A percentile compares a stretch with the other conserved stretches of the same genome.
phyloP scores from a whole-genome alignment of 2,113 vertebrate species.

The Oxyruncus cristatus region DNA sequence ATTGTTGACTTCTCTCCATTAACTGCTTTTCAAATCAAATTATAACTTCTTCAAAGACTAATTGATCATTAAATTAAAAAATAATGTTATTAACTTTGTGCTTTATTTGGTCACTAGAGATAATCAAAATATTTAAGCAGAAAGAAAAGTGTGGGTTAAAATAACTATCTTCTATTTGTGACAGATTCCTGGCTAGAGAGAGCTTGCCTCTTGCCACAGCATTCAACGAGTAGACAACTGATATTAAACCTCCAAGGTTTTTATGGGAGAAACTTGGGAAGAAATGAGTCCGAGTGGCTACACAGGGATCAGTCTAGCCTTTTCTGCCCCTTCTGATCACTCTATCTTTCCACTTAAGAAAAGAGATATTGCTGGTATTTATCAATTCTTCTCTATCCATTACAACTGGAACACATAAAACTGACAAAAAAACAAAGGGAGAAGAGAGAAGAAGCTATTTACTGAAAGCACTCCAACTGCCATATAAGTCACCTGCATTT shows the following conservation, averaged over 20 bases:
- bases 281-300: background rate
- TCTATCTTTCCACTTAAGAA: background rate
- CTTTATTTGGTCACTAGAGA: background rate
- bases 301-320: background rate
- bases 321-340: background rate
- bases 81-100: background rate
- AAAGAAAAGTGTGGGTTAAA: background rate
- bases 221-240: background rate
- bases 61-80: background rate
- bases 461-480: background rate
- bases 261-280: background rate
- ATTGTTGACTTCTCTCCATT: background rate
- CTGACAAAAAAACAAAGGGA: background rate
- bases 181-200: background rate
- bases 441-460: background rate
- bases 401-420: background rate
- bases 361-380: background rate
- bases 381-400: background rate
- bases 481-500: background rate
- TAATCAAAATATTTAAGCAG: background rate
- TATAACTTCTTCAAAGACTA: background rate
- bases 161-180: background rate
- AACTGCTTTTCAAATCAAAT: background rate
- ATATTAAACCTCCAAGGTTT: background rate
- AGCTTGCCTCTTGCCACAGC: background rate